A percentile compares a stretch with the other conserved stretches of the same genome.
These are phyloP conservation scores for Poecilia latipinna DNA, from an alignment of 2,113 vertebrate species.

Conservation along the genomic window DNA sequence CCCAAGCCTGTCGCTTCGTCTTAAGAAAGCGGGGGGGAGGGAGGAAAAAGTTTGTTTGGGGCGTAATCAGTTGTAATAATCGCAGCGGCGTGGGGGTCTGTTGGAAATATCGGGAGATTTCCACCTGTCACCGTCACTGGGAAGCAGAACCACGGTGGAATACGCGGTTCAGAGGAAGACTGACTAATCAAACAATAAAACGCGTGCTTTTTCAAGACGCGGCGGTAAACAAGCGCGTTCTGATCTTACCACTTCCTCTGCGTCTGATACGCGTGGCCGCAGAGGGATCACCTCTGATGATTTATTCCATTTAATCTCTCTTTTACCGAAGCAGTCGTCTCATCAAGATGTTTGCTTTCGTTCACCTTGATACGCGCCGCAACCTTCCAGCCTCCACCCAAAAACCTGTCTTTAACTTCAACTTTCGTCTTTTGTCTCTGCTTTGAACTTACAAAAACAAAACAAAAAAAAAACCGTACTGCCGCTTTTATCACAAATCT, in stretches of 20 bases:
- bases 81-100: conserved; percentile 7
- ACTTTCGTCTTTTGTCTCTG: conserved; percentile 5
- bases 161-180: conserved; percentile 33
- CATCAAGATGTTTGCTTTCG: neutral
- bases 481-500: conserved; percentile 2
- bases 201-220: conserved; percentile 1
- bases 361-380: conserved; percentile 17
- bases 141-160: conserved; percentile 21
- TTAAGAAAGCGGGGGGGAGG: conserved; percentile 1
- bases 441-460: conserved; percentile 8
- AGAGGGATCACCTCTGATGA: conserved; percentile 52
- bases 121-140: conserved; percentile 31
- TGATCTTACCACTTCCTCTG: conserved; percentile 20
- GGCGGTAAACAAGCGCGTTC: conserved; percentile 47
- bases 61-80: conserved; percentile 6
- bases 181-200: conserved; percentile 21
- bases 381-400: conserved; percentile 12
- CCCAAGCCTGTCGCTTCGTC: neutral
- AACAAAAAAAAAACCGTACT: neutral
- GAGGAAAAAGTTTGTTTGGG: conserved; percentile 3
- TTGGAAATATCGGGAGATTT: conserved; percentile 14
- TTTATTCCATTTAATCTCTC: conserved; percentile 58
- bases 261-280: conserved; percentile 21
- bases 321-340: neutral
- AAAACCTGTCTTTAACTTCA: too few species aligned